Percentiles rank a stretch among this genome's conserved stretches.
phyloP scores from a whole-genome alignment of 1,140 invertebrate species.

The Pseudomyrmex pallidus region DNA sequence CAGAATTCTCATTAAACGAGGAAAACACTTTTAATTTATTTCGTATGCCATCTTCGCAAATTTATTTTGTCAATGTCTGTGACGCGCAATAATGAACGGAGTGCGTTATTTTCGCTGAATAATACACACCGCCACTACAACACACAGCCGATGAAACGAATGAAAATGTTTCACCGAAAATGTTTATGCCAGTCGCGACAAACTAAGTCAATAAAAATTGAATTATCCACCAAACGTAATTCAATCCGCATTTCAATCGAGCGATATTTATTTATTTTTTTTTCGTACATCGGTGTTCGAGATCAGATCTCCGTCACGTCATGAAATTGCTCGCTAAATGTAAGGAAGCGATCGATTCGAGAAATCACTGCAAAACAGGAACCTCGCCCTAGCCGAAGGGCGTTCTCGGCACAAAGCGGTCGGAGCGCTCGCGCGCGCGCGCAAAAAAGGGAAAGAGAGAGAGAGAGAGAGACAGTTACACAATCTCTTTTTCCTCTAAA shows the following conservation, averaged over 20 bases:
- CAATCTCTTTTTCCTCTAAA: conserved; percentile 29
- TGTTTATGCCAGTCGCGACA: neutral
- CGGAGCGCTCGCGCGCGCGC: conserved; percentile 53
- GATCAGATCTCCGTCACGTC: conserved; percentile 3
- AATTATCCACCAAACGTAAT: too few species aligned
- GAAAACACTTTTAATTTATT: neutral
- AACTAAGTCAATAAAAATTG: neutral
- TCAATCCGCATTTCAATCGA: neutral
- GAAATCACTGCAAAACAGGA: conserved; percentile 46
- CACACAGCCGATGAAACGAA: too few species aligned
- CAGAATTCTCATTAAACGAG: conserved; percentile 4
- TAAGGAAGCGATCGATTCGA: conserved; percentile 49
- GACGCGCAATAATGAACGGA: neutral
- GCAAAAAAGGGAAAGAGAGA: too few species aligned
- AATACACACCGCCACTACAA: too few species aligned
- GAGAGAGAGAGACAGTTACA: too few species aligned
- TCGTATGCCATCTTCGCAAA: neutral
- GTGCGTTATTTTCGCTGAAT: neutral
- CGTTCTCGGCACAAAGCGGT: conserved; percentile 60
- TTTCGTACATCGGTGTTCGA: neutral
- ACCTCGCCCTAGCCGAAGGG: conserved; percentile 61
- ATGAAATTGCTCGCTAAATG: conserved; percentile 33
- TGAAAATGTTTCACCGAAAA: neutral
- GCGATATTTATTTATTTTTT: neutral
- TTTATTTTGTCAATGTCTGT: neutral